phyloP scores from a whole-genome alignment of 2,113 vertebrate genomes.

The Martes martes region DNA sequence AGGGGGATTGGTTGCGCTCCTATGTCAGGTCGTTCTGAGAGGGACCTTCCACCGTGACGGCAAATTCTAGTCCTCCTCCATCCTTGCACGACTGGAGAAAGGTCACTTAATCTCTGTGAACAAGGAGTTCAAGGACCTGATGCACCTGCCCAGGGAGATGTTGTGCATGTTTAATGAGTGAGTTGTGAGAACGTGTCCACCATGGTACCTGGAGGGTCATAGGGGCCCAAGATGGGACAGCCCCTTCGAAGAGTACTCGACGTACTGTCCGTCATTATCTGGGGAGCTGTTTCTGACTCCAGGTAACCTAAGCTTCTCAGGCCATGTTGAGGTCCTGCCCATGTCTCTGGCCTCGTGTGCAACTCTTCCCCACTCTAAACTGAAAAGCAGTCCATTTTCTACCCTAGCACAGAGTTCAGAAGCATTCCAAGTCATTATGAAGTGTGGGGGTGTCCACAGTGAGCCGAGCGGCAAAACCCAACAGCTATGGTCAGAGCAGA shows the following conservation, averaged over 20 bases:
- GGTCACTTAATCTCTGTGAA: too few relatives aligned
- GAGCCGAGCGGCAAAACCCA: neutral
- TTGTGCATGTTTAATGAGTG: rapidly evolving
- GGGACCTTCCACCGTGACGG: neutral
- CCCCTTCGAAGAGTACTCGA: too few relatives aligned
- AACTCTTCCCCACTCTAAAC: too few relatives aligned
- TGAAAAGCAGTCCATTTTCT: neutral
- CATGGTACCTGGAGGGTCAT: rapidly evolving
- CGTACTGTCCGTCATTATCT: rapidly evolving
- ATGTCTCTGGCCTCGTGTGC: neutral
- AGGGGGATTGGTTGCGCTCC: rapidly evolving
- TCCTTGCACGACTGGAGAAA: neutral
- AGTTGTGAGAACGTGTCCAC: rapidly evolving
- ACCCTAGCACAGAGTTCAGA: neutral
- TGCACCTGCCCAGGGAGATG: rapidly evolving
- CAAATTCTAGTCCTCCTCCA: neutral
- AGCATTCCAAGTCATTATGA: neutral
- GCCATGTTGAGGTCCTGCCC: neutral
- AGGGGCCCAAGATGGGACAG: neutral
- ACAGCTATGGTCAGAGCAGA: neutral
- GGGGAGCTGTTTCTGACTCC: neutral
- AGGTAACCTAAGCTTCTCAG: neutral
- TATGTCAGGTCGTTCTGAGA: neutral
- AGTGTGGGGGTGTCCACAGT: neutral
- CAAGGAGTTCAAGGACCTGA: too few relatives aligned